phyloP scores from a whole-genome alignment of 1,140 invertebrate genomes.

The Drosophila virilis region DNA sequence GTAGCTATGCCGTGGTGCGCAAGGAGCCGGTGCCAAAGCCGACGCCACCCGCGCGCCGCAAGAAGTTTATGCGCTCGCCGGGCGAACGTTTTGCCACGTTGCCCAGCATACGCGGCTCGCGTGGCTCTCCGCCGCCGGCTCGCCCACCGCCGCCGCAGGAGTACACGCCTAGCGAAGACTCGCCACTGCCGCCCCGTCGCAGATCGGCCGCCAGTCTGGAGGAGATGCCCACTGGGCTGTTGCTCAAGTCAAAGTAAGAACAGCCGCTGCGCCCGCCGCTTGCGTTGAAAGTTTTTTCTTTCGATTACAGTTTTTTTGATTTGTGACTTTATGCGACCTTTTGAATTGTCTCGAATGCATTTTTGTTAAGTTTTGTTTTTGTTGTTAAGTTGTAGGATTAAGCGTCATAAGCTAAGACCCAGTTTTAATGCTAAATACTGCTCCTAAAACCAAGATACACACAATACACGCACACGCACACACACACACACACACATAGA shows the following conservation, averaged over 20 bases:
- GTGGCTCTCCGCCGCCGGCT: constrained; percentile 78
- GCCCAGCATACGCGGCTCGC: constrained; percentile 84
- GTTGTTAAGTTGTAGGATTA: constrained; percentile 59
- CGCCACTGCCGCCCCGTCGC: constrained; percentile 61
- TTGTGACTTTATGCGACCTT: constrained; percentile 48
- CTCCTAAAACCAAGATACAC: constrained; percentile 38
- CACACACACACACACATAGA: constrained; percentile 42
- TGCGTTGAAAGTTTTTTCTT: constrained; percentile 25
- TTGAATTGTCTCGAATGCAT: constrained; percentile 66
- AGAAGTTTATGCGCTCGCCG: constrained; percentile 84
- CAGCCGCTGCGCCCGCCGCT: constrained; percentile 37
- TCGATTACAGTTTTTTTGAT: constrained; percentile 38
- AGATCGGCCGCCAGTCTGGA: constrained; percentile 67
- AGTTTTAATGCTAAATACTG: constrained; percentile 24
- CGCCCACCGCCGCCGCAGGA: constrained; percentile 67
- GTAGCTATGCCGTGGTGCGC: constrained; percentile 83
- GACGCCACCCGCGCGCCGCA: constrained; percentile 86
- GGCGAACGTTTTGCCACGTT: constrained; percentile 86
- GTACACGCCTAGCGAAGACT: constrained; percentile 72
- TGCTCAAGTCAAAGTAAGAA: constrained; percentile 77
- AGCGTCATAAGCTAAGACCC: constrained; percentile 47
- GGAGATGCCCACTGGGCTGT: constrained; percentile 49
- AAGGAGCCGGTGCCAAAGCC: constrained; percentile 86
- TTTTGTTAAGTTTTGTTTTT: constrained; percentile 68
- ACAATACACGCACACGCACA: constrained; percentile 40